These are phyloP conservation scores for Kryphioiulus occultus DNA, from an alignment of 2,888 invertebrate genomes.

Conservation along the genomic window DNA sequence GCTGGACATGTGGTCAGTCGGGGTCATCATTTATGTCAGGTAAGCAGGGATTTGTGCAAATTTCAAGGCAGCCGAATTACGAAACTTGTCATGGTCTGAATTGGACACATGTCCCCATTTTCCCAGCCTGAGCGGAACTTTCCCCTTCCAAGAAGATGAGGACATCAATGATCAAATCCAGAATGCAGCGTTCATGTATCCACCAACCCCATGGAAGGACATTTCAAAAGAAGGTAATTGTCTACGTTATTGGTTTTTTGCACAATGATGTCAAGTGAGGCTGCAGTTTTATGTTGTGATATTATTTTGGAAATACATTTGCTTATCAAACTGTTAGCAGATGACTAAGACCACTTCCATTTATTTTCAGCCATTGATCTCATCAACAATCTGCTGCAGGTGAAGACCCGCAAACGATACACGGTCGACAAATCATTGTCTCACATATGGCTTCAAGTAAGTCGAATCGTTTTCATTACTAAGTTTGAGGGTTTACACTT, in stretches of 20 bases:
- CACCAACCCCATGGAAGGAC: slow-evolving; percentile 96
- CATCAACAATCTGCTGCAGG: slow-evolving; percentile 71
- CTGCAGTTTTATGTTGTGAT: too few relatives aligned
- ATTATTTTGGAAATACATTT: too few relatives aligned
- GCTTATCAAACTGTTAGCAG: not conserved
- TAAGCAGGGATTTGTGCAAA: slow-evolving; percentile 56
- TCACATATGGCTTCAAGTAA: slow-evolving; percentile 95
- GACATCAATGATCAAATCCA: slow-evolving; percentile 99
- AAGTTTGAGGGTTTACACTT: slow-evolving; percentile 14
- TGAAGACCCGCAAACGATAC: slow-evolving; percentile 91
- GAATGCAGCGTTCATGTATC: slow-evolving; percentile 99
- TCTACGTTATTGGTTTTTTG: too few relatives aligned
- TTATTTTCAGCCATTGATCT: slow-evolving; percentile 86
- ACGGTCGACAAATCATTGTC: slow-evolving; percentile 95
- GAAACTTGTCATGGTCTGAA: not conserved
- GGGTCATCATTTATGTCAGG: slow-evolving; percentile 95
- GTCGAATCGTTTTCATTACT: not conserved
- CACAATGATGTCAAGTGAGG: too few relatives aligned
- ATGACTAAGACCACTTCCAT: not conserved
- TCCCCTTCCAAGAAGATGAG: slow-evolving; percentile 99
- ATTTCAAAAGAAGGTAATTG: slow-evolving; percentile 86
- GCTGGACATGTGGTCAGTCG: slow-evolving; percentile 99
- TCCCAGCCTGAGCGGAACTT: slow-evolving; percentile 91
- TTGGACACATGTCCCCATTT: not conserved
- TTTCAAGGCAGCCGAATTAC: not conserved